These are phyloP conservation scores for Trachelus troglodyta DNA, from an alignment of 2,888 invertebrate species.

Conservation along the genomic window DNA sequence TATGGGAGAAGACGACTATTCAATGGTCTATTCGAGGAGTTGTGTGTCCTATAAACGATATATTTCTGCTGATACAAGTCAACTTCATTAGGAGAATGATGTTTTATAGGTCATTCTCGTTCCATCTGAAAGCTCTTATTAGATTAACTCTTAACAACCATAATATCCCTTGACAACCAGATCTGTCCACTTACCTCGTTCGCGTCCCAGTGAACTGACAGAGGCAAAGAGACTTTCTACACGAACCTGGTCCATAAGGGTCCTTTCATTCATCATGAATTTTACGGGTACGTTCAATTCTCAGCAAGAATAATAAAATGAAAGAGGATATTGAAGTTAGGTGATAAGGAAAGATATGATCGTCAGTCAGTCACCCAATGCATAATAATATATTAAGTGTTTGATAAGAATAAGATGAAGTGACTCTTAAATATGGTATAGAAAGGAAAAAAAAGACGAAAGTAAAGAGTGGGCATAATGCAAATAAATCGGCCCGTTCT, in stretches of 20 bases:
- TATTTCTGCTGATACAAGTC: too few species aligned
- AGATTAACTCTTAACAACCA: too few species aligned
- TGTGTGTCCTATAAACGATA: too few species aligned
- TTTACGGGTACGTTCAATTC: background rate
- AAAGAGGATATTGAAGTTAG: background rate
- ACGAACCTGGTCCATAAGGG: background rate
- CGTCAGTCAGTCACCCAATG: background rate
- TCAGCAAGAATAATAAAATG: background rate
- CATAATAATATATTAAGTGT: background rate
- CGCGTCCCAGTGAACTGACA: too few species aligned
- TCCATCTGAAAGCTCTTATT: too few species aligned
- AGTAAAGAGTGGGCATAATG: background rate
- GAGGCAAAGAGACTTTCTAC: too few species aligned
- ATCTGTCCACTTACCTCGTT: too few species aligned
- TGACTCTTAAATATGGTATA: background rate
- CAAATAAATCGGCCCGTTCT: background rate
- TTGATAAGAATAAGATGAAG: background rate
- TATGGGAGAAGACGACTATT: too few species aligned
- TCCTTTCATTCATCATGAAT: background rate
- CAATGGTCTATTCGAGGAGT: too few species aligned
- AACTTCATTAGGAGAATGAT: too few species aligned
- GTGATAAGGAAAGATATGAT: background rate
- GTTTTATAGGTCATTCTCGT: too few species aligned
- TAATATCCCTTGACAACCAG: too few species aligned
- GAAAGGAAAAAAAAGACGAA: background rate